Evolutionary conservation across 2,888 invertebrate genomes (phyloP), one percentile per base, ranked within the genome.

Genomic region (Chaetoderma sp.): DNA sequence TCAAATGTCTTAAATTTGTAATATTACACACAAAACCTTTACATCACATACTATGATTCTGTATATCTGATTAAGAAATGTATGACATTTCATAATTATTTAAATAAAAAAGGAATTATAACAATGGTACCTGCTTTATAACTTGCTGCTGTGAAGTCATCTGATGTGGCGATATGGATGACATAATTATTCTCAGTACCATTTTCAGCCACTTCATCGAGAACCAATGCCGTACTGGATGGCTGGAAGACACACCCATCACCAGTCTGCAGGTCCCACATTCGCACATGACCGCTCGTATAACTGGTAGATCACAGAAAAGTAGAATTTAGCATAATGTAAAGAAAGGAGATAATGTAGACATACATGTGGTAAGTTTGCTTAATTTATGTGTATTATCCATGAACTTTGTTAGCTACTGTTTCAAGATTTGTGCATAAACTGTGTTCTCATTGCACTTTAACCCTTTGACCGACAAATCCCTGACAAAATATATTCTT

Each of bases 41-140:
- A n/a, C n/a, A n/a, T n/a, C n/a, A n/a, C n/a, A n/a, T n/a, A n/a
- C n/a, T n/a, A n/a, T n/a, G n/a, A n/a, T n/a, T n/a, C n/a, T n/a
- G n/a, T n/a, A n/a, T n/a, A n/a, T n/a, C n/a, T n/a, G n/a, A n/a
- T n/a, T n/a, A n/a, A n/a, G n/a, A n/a, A n/a, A n/a, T n/a, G n/a
- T n/a, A n/a, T n/a, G n/a, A n/a, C n/a, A n/a, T n/a, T n/a, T n/a
- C n/a, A n/a, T n/a, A n/a, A n/a, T n/a, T n/a, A n/a, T n/a, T n/a
- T n/a, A n/a, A n/a, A n/a, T n/a, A n/a, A n/a, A n/a, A n/a, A n/a
- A n/a, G n/a, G n/a, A n/a, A n/a, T n/a, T n/a, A n/a, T n/a, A n/a
- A n/a, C n/a, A n/a, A n/a, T n/a, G 59, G 45, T 70, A 82, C 83
- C 83, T 67, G 83, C 82, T 44, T 65, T 76, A 64, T 79, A 84